Evolutionary conservation across 2,797 vertebrate species (phyloP).

Genomic region (Serranus cabrilla): DNA sequence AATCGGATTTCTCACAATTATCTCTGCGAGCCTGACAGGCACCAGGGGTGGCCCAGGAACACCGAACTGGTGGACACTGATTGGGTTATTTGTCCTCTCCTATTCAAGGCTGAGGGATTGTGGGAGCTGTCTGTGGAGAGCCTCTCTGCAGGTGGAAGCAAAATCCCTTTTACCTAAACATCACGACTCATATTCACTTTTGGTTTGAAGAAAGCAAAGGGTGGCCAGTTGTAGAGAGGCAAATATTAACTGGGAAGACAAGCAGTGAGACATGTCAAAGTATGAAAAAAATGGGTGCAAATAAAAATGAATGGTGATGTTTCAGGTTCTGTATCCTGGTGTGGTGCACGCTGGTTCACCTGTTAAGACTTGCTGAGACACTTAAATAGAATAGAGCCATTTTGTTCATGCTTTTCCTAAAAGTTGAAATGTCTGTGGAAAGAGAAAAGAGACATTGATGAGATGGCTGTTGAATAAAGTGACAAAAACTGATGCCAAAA

Average conservation of each 20-base stretch:
- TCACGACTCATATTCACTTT: background rate
- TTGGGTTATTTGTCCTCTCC: slow-evolving; percentile 97
- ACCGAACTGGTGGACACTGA: slow-evolving; percentile 88
- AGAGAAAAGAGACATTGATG: too few species aligned
- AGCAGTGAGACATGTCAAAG: background rate
- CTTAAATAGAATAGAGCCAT: background rate
- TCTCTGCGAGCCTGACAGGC: slow-evolving; percentile 94
- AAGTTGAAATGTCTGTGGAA: too few species aligned
- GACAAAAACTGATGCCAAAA: too few species aligned
- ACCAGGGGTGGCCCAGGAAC: slow-evolving; percentile 88
- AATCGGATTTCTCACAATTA: slow-evolving; percentile 99
- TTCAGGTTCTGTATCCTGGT: background rate
- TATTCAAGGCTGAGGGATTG: slow-evolving; percentile 90
- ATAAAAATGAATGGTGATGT: background rate
- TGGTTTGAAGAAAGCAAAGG: slow-evolving; percentile 10
- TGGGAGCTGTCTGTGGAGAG: slow-evolving; percentile 88
- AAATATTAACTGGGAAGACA: too few species aligned
- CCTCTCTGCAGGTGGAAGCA: slow-evolving; percentile 87
- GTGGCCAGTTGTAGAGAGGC: too few species aligned
- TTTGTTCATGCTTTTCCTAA: too few species aligned
- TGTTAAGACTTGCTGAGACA: background rate
- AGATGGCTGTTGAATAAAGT: too few species aligned
- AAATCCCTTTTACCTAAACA: slow-evolving; percentile 23
- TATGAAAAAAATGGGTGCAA: background rate
- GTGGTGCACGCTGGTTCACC: background rate